Base-by-base conservation (phyloP, 2,797 vertebrate species). In the Cuculus canorus region DNA sequence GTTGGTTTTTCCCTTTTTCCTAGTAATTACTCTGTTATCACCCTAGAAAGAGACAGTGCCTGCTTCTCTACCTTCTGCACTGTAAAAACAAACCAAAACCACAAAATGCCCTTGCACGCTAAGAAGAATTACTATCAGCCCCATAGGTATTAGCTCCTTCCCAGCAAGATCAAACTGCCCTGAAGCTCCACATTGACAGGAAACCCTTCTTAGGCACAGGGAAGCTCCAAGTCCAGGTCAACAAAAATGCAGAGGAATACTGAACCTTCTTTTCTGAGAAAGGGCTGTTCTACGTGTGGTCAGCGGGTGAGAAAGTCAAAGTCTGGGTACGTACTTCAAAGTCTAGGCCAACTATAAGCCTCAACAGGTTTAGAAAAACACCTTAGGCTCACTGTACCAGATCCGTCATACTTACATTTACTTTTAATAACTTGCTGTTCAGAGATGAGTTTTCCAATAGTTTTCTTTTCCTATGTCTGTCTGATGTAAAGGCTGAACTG, bases 381-480 rank as follows among this genome's bases (percentile, higher is more conserved):
- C 33, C 41, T n/a, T 47, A 12, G 57, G 50, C 9, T 88, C 27
- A 37, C 41, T 41, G 32, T 45, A 78, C 33, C 4, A 0, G 23
- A 48, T 33, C 30, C 4, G 4, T 23, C 17, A 7, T 92, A 98
- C 99, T 98, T 98, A 99, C 99, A 96, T 98, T 98, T 89, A 99
- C 98, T 98, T 99, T 99, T 91, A 99, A 91, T 90, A 98, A 94
- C 95, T 99, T 99, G 98, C 97, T 98, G 97, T 99, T 99, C 89
- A 98, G 86, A 96, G 98, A 98, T 45, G 98, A 98, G 71, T 97
- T 98, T 96, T 99, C 99, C 95, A 98, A 97, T 65, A 99, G 96
- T 97, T 99, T 99, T 97, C 99, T 99, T 98, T 99, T 99, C 96
- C 99, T 98, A 92, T 99, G 99, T 94, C 99, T 98, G 92, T 99